Base-by-base conservation (phyloP, 2,888 invertebrate species). In the Hydrotaea cyrtoneurina region DNA sequence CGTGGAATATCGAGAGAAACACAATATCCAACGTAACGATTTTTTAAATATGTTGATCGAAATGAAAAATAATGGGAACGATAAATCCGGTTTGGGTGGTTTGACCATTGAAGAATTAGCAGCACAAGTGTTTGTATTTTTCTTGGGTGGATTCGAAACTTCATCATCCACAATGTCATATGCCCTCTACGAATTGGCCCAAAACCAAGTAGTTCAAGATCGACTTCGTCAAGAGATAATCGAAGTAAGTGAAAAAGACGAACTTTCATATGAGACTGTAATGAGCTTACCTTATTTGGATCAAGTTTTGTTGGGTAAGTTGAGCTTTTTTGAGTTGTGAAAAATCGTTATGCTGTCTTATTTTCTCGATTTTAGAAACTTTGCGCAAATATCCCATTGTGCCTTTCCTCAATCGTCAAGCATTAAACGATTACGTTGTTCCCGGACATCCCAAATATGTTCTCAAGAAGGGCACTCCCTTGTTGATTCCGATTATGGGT, bases 41-140 rank as follows among this genome's bases (percentile, higher is more conserved):
- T 94, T 93, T 79, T 89, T 94, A 84, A 93, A 94, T 78, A 86
- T 93, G 23, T 87, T 93, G 77, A 89, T 93, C 1, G 92, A 93
- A 26, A 69, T 92, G 80, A 92, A 91, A 80, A 88, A 89, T n/a
- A 75, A 86, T 0, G 86, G 91, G 82, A 88, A 88, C 8, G 66
- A 83, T 0, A 87, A 86, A 4, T 46, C 81, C 0, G 85, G 80
- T 26, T 66, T 82, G 0, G 87, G 74, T 5, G 87, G 55, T 0
- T 21, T 90, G 7, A 55, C 92, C 0, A 89, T 93, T 2, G 91
- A 93, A 3, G 88, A 94, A 31, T 88, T 94, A 0, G 91, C 93
- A 0, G 93, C 94, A 0, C 94, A 95, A 79, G 93, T 94, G 4
- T 92, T 94, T 53, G 90, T 93, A 0, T 94, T 95, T 86, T 93